Evolutionary conservation across 2,888 invertebrate species (phyloP), one percentile per base, ranked within the genome.

Genomic region (Oxytorus armatus): DNA sequence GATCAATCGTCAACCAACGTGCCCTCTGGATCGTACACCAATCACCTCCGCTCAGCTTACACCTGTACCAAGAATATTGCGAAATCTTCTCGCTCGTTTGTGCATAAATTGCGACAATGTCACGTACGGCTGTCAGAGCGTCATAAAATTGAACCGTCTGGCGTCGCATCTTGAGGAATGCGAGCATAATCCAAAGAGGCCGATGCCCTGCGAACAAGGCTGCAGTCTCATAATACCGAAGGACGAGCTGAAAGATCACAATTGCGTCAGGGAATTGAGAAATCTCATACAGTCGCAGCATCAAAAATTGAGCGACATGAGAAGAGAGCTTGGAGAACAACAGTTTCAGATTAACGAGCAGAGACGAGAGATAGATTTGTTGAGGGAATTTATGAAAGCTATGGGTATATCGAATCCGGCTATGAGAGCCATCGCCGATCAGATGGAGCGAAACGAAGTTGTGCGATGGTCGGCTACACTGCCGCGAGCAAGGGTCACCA

Each of bases 151-250:
- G 86, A 98, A 99, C 91, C 94, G 95, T 8, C 92, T 98, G 84
- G 93, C 95, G n/a, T 93, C 95, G 21, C 98, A 99, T 92, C 92
- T 98, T 86, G 95, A 96, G 90, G 98, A 98, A 92, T 99, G 99
- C 93, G 96, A 96, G 92, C 96, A 95, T 91, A 99, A 99, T 92
- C 98, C 98, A 0, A 98, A 98, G 92, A 94, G 98, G 88, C 98
- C 98, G 14, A 95, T 98, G 88, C 96, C 96, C 44, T 99, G 98
- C 92, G 98, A 98, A 88, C 96, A 96, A 84, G 98, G 98, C 18
- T 99, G 98, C 89, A 98, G 98, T 21, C 94, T 98, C 59, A 96
- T 98, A 70, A 97, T 98, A 88, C 98, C 98, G 8, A 98, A 98
- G 93, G 98, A 98, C 92, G 98, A 98, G 92, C 92, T 98, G 0